Evolutionary conservation across 2,888 invertebrate genomes (phyloP), one percentile per base, ranked within the genome.

Genomic region (Lamellibrachia satsuma): DNA sequence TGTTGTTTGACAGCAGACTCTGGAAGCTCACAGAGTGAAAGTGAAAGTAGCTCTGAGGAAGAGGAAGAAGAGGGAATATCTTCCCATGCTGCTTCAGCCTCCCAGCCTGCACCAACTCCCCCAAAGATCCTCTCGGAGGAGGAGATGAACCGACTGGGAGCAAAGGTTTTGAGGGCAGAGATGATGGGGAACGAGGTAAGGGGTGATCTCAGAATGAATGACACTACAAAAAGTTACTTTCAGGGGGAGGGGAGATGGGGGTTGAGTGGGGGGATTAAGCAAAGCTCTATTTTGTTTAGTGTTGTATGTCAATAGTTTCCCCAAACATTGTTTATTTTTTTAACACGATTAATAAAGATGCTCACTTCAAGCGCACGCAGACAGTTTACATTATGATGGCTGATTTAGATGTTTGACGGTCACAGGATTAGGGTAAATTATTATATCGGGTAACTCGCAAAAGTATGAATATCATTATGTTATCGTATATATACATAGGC

Each of bases 101-200:
- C 39, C 39, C 92, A 55, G 52, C 75, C 57, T 75, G 75, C 75
- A 15, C 75, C 91, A 3, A 11, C 93, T 39, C 92, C 92, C 3
- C 52, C 91, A 7, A 27, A n/a, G 22, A n/a, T 95, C 9, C 94
- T 96, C n/a, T 94, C 95, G 51, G 96, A 96, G 92, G 95, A 96
- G 92, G 98, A 99, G 96, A 97, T 99, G 97, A 99, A 99, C 97
- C 98, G 98, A 95, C 96, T 99, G 90, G 98, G 98, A 90, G 98
- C 99, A 2, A 98, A 98, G 97, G 97, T 99, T 94, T 97, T 99
- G 0, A 99, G 99, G 97, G 99, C 99, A 22, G 99, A 99, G 97
- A 97, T 99, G 95, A 97, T 98, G 97, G 99, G 99, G 39, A 98
- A 99, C 96, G 97, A 96, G 95, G 97, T 97, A 95, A 95, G 96